These are phyloP conservation scores for Tyrannus savana DNA, from an alignment of 2,113 vertebrate species.

Conservation along the genomic window DNA sequence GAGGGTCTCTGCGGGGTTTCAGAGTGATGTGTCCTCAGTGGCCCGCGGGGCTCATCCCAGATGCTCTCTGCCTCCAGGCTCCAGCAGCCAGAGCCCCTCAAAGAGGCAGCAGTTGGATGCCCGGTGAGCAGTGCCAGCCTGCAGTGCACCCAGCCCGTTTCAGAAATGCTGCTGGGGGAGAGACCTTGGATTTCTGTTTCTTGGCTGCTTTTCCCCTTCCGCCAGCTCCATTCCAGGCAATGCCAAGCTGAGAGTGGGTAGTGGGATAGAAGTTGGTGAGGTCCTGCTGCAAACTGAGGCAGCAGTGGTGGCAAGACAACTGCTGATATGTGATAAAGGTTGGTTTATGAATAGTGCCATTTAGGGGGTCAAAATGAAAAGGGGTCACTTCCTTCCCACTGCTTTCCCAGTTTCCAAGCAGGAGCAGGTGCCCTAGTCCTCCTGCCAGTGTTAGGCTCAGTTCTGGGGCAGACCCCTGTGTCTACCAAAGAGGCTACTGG, in stretches of 20 bases:
- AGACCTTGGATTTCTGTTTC: accelerated
- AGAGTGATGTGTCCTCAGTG: background rate
- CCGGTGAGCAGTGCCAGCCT: background rate
- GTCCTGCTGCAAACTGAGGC: background rate
- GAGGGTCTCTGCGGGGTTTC: accelerated
- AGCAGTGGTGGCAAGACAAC: background rate
- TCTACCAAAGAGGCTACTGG: background rate
- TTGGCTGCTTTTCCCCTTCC: accelerated
- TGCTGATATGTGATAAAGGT: accelerated
- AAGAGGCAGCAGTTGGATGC: background rate
- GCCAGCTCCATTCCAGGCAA: background rate
- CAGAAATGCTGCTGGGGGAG: background rate
- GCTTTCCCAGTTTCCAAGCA: background rate
- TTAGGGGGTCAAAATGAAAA: background rate
- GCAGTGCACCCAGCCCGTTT: background rate
- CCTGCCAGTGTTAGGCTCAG: background rate
- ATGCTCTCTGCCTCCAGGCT: background rate
- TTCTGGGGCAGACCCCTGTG: background rate
- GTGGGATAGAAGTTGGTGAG: background rate
- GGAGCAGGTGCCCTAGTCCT: accelerated
- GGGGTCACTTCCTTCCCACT: accelerated
- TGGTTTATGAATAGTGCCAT: accelerated
- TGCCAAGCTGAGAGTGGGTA: accelerated
- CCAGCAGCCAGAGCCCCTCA: accelerated
- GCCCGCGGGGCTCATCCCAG: accelerated